Evolutionary conservation across 2,113 vertebrate species (phyloP).

Genomic region (Mixornis gularis): DNA sequence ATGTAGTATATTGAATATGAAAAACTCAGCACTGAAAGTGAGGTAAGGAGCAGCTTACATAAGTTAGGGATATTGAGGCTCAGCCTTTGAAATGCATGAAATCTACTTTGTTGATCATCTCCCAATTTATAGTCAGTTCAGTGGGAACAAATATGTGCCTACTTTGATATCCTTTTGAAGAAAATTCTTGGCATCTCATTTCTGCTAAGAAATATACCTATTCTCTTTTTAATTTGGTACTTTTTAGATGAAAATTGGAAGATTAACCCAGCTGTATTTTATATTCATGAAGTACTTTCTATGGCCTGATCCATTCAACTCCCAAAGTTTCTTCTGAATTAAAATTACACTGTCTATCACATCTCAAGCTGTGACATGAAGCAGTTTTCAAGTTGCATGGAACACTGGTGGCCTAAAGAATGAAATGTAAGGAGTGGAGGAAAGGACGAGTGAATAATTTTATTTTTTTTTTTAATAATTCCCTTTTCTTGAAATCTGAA

Average conservation of each 20-base stretch:
- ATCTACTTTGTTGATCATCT: background rate
- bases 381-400: background rate
- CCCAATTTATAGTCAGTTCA: background rate
- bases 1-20: background rate
- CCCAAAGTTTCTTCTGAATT: background rate
- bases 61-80: background rate
- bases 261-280: background rate
- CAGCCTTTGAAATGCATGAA: slow-evolving; percentile 28
- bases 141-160: background rate
- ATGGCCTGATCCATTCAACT: background rate
- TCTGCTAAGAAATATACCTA: background rate
- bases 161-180: background rate
- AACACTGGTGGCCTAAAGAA: background rate
- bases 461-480: background rate
- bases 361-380: slow-evolving; percentile 15
- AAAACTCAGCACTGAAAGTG: background rate
- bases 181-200: background rate
- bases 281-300: slow-evolving; percentile 6
- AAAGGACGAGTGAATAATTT: background rate
- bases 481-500: background rate
- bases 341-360: slow-evolving; percentile 14
- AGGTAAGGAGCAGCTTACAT: background rate
- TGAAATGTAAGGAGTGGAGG: background rate
- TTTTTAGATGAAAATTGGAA: background rate
- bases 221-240: background rate